Base-by-base conservation (phyloP, 2,113 vertebrate species). In the Cyprinodon variegatus region DNA sequence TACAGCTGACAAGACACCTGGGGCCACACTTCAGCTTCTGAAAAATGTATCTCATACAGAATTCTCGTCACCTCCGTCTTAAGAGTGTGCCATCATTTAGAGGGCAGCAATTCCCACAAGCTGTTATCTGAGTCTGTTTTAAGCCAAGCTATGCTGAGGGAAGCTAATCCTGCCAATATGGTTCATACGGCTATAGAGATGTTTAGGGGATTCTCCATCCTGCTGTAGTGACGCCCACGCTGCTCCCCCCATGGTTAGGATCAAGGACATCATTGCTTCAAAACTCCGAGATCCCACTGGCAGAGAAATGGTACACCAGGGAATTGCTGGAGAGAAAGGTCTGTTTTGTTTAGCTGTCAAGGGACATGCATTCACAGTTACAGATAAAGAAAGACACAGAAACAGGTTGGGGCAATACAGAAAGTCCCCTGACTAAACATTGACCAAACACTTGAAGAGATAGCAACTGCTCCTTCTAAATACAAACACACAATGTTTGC, bases 181-280 rank as follows among this genome's bases (percentile, higher is more conserved):
- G 90, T 89, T 90, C 68, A 88, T 74, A 59, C 20, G 53, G 76
- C 70, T 77, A 22, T 59, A 29, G 66, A 76, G 64, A 70, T 13
- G 70, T 17, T 20, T 4, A 40, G 41, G 63, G 67, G 68, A 77
- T 76, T 59, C 81, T 72, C 74, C 65, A 72, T 60, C 66, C 75
- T 83, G 71, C 76, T 84, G 72, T 46, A 70, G 69, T 78, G 71
- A 72, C 89, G 75, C 50, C 73, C 70, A 68, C 65, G 79, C 62
- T 70, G 68, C 67, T 57, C 50, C 50, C n/a, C 50, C 50, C n/a
- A 57, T 22, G 77, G 81, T 53, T 72, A 74, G 86, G 70, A 72
- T 86, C 82, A 88, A 78, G 74, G 83, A 84, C 86, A 93, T 91
- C 78, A 88, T 77, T 84, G 78, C 86, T 82, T 85, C 86, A 87